Base-by-base conservation (phyloP, 2,113 vertebrate species). In the Cranoglanis bouderius region DNA sequence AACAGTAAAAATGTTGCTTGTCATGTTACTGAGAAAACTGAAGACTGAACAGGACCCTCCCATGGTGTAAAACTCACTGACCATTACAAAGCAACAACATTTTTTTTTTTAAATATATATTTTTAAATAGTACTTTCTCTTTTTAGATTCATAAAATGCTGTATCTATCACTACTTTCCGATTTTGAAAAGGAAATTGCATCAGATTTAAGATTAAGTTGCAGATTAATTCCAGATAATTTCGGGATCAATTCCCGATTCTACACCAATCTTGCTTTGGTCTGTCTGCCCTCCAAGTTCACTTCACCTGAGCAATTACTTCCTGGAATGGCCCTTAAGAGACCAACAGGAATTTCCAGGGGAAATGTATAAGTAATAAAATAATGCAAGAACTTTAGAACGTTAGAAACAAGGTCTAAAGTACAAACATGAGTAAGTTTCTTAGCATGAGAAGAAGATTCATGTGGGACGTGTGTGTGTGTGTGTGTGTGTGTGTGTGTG, bases 401-500 rank as follows among this genome's bases (percentile, higher is more conserved):
- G n/a, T 78, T 40, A 72, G 13, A 32, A 14, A n/a, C 21, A 38
- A 72, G 2, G 43, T 29, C 5, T 49, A 14, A 49, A 77, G 74
- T 14, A 77, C 24, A 77, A 77, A 12, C 4, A 14, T 77, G 24
- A 40, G 38, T 40, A 74, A 35, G 19, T 38, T 74, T 21, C 21
- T 24, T 75, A 43, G 38, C 38, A 40, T 40, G 3, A 57, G 32
- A 55, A 55, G 78, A 51, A 57, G 46, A 53, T 35, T 38, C 77
- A 14, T 75, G 46, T 81, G 32, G n/a, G n/a, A 32, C 12, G 5
- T 67, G 4, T 35, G 32, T 84, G 38, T 51, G 61, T 57, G 32
- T 82, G 77, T 92, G 46, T 43, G 43, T 84, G 8, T 75, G 19
- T 67, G 70, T 59, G 35, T 83, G 75, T 92, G 63, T 85, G 46